Base-by-base conservation (phyloP, 2,113 vertebrate genomes). In the Labrus mixtus region DNA sequence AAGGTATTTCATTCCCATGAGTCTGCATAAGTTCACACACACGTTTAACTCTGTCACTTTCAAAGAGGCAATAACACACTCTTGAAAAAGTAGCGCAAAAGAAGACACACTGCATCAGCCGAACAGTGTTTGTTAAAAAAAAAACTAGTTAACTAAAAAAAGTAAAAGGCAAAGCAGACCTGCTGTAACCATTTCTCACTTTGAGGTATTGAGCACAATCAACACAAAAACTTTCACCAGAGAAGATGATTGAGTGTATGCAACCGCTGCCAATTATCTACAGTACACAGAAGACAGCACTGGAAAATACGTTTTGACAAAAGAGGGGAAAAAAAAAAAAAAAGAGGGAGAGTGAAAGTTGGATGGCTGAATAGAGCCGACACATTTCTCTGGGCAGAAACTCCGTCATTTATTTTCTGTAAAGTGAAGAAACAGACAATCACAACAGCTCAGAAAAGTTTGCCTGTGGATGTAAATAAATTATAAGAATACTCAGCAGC, bases 301-400 rank as follows among this genome's bases (percentile, higher is more conserved):
- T 36, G 55, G 39, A 67, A 82, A 90, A 79, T 41, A 68, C 76
- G 86, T 63, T 64, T 66, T 69, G 61, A 78, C 53, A 68, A 75
- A 4, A 51, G 50, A 10, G 59, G 16, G n/a, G n/a, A n/a, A n/a
- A n/a, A n/a, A n/a, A n/a, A n/a, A n/a, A 48, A 6, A 48, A 48
- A 48, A 48, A 17, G 20, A 72, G 54, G 43, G 6, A 0, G 22
- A 37, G 12, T n/a, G 46, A 37, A 71, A 60, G 53, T 59, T 74
- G 43, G 46, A 66, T 46, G 58, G 41, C 45, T 68, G 56, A 71
- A 67, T 15, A 55, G 23, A 79, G 69, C 46, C 1, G 41, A 85
- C 68, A 81, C 46, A 51, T 68, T 62, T 73, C 59, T 61, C 25
- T 13, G 36, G 17, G 19, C n/a, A 74, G 39, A 22, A 4, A 79